Conservation (phyloP, 2,113 vertebrate genomes). For the Pelodiscus sinensis region DNA sequence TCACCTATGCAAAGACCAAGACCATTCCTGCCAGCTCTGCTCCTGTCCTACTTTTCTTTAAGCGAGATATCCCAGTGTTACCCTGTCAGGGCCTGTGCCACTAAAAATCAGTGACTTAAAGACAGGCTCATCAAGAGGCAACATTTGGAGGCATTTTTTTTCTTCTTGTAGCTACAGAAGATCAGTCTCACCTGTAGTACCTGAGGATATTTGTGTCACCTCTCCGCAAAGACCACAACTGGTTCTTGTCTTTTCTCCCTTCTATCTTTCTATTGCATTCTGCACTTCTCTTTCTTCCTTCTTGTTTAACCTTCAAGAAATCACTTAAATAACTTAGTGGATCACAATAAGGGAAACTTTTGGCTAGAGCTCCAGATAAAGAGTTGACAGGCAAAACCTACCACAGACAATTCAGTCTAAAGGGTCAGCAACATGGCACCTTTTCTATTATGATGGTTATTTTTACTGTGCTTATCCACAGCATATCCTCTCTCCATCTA, state of each 20-base stretch:
- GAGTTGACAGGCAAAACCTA: too few relatives aligned
- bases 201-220: background rate
- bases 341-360: background rate
- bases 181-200: background rate
- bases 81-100: background rate
- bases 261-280: background rate
- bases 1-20: background rate
- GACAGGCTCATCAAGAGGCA: background rate
- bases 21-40: background rate
- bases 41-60: background rate
- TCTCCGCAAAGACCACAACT: background rate
- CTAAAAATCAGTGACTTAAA: background rate
- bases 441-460: background rate
- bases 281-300: background rate
- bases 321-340: background rate
- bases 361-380: background rate
- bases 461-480: background rate
- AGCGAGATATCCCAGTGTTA: background rate
- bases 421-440: background rate
- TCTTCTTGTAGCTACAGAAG: background rate
- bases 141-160: background rate
- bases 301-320: background rate
- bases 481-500: background rate
- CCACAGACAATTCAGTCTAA: background rate
- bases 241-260: background rate